Percentiles rank a stretch among this genome's conserved stretches.
Conservation (phyloP, 2,888 invertebrate species). For the Tetropium fuscum region DNA sequence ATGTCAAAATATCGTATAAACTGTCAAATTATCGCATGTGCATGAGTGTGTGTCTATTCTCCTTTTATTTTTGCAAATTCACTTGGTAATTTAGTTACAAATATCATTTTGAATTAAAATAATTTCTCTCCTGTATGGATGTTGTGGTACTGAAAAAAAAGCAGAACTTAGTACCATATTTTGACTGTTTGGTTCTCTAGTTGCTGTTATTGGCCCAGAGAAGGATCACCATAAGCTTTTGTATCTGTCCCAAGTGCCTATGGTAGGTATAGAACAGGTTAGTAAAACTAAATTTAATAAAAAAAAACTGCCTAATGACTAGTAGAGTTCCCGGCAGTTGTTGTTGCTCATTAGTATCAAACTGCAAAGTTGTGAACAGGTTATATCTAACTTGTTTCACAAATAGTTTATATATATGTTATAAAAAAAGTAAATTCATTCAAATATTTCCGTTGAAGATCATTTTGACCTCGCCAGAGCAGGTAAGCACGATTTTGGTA, state of each 20-base stretch:
- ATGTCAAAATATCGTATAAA: constrained; percentile 43
- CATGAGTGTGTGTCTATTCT: constrained; percentile 38
- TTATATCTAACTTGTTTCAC: neutral
- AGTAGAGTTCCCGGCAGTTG: no score
- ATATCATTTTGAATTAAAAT: constrained; percentile 4
- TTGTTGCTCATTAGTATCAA: no score
- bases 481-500: constrained; percentile 54
- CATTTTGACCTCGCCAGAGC: constrained; percentile 52
- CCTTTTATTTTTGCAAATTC: constrained; percentile 18
- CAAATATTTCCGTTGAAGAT: constrained; percentile 52
- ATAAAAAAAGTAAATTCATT: constrained; percentile 14
- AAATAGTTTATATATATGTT: neutral
- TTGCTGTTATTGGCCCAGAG: constrained; percentile 71
- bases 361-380: neutral
- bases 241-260: constrained; percentile 69
- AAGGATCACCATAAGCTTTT: constrained; percentile 71
- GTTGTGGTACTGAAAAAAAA: constrained; percentile 29
- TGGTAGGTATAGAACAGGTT: constrained; percentile 67
- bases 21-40: constrained; percentile 41
- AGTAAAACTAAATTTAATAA: constrained; percentile 41
- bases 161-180: constrained; percentile 25
- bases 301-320: no score
- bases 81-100: neutral
- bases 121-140: constrained; percentile 40
- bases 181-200: constrained; percentile 48